Conservation (phyloP, 2,888 invertebrate species). For the Cheilosia vernalis region DNA sequence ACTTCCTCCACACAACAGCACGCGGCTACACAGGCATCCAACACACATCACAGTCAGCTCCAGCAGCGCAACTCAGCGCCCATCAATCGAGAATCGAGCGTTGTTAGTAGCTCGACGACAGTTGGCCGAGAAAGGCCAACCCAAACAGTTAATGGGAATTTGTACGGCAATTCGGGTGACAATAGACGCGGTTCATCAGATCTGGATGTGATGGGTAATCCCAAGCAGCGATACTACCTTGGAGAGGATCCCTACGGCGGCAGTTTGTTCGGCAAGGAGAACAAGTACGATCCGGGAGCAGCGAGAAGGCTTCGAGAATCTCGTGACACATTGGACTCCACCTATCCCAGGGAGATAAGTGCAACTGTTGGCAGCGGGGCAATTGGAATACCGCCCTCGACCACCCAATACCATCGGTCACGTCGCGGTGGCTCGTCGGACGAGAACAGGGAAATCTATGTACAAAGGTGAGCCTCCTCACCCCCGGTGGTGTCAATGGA, state of each 20-base stretch:
- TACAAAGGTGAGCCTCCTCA: conserved; percentile 83
- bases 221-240: conserved; percentile 91
- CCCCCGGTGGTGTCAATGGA: conserved; percentile 9
- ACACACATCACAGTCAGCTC: conserved; percentile 68
- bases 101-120: conserved; percentile 77
- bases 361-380: conserved; percentile 46
- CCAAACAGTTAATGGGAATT: conserved; percentile 60
- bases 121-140: conserved; percentile 76
- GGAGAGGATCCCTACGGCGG: conserved; percentile 94
- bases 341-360: conserved; percentile 63
- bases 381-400: conserved; percentile 37
- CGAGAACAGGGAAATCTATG: conserved; percentile 78
- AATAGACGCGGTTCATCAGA: conserved; percentile 78
- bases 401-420: conserved; percentile 66
- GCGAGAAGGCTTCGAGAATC: conserved; percentile 82
- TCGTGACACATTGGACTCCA: conserved; percentile 74
- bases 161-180: conserved; percentile 55
- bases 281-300: conserved; percentile 87
- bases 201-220: conserved; percentile 83
- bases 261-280: conserved; percentile 92
- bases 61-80: conserved; percentile 75
- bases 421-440: conserved; percentile 63
- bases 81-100: conserved; percentile 77
- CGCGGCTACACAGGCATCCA: conserved; percentile 49
- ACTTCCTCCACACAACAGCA: conserved; percentile 69